phyloP scores from a whole-genome alignment of 2,888 invertebrate genomes.

The Endotricha flammealis region DNA sequence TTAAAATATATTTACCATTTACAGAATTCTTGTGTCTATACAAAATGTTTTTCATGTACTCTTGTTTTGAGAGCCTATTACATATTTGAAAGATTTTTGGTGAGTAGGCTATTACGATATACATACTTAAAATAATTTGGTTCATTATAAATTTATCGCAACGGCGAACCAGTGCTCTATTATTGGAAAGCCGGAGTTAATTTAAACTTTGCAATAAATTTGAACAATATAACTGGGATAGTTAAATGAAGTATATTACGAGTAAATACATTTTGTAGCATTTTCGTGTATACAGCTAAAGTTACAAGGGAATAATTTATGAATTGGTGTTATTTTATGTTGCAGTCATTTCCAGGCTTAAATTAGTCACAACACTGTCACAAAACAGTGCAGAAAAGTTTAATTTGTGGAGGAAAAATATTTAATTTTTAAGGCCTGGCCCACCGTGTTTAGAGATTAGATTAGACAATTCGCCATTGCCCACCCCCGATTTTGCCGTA shows the following conservation, averaged over 20 bases:
- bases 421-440: slow-evolving; percentile 7
- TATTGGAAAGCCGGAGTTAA: slow-evolving; percentile 49
- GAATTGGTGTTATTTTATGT: background rate
- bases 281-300: slow-evolving; percentile 54
- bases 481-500: slow-evolving; percentile 15
- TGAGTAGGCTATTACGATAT: slow-evolving; percentile 44
- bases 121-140: slow-evolving; percentile 40
- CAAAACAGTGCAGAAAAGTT: slow-evolving; percentile 10
- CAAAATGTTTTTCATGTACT: slow-evolving; percentile 78
- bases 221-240: slow-evolving; percentile 58
- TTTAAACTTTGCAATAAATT: slow-evolving; percentile 60
- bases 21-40: slow-evolving; percentile 79
- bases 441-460: slow-evolving; percentile 19
- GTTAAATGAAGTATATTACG: slow-evolving; percentile 36
- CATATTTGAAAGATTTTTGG: slow-evolving; percentile 66
- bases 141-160: slow-evolving; percentile 35
- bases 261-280: slow-evolving; percentile 58
- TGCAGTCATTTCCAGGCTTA: background rate
- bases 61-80: slow-evolving; percentile 79
- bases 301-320: slow-evolving; percentile 1
- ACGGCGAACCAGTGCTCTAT: slow-evolving; percentile 40
- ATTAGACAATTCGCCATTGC: slow-evolving; percentile 10
- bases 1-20: slow-evolving; percentile 79
- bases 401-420: background rate
- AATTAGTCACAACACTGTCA: slow-evolving; percentile 12